Evolutionary conservation across 2,113 vertebrate genomes (phyloP), one percentile per base, ranked within the genome.

Genomic region (Dasyornis broadbenti): DNA sequence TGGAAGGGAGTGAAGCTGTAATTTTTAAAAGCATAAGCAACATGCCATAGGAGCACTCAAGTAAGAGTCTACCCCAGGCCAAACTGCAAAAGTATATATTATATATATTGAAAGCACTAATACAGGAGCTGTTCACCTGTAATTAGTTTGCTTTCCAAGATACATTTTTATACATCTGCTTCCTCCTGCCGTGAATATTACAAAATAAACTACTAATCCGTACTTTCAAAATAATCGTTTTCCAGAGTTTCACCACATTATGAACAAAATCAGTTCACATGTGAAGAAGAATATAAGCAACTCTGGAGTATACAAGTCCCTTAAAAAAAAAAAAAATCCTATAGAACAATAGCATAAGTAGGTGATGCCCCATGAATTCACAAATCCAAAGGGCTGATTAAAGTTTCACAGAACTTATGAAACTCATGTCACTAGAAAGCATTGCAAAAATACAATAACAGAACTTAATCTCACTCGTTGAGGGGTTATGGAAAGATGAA

Each of bases 11-110:
- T 93, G 95, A 93, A 92, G 92, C 30, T 94, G 76, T 69, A 78
- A 42, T 86, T 96, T 95, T 96, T 83, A 90, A 88, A 97, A 96
- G 33, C 85, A 93, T 78, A 95, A 95, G 90, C 83, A 94, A 89
- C 59, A 61, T 79, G 65, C 91, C 89, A 35, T 1, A 60, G 42
- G 68, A 96, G 75, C 85, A 80, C 83, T 94, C 96, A 93, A 87
- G 82, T 88, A 92, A 90, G 89, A 95, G 78, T 47, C 82, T 65
- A 89, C 82, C 87, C 92, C 81, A 90, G 89, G 69, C 89, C 93
- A 97, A 92, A 92, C 72, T 93, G 86, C 69, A 93, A 54, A 61
- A 85, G 42, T 93, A 94, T 85, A 28, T 56, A 77, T 84, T 84
- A 77, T 71, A 77, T 71, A 16, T 69, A 85, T 22, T 90, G 82